These are phyloP conservation scores for Coelopa pilipes DNA, from an alignment of 2,888 invertebrate genomes.

Conservation along the genomic window DNA sequence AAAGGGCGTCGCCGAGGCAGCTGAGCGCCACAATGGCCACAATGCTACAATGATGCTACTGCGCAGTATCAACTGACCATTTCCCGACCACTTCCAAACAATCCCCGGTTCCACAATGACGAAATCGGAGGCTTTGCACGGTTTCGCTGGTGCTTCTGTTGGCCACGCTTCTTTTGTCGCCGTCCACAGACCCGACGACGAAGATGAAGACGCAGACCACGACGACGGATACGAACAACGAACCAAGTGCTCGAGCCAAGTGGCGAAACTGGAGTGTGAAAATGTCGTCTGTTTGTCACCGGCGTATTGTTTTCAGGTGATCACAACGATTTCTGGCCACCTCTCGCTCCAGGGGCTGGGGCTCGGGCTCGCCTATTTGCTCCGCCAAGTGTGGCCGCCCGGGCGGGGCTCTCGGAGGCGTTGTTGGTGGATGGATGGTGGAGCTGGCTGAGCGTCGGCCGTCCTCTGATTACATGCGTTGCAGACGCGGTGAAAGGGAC, in stretches of 20 bases:
- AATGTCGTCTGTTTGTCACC: constrained; percentile 4
- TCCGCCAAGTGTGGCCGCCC: constrained; percentile 11
- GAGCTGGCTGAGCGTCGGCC: background rate
- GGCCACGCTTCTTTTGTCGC: background rate
- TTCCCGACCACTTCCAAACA: background rate
- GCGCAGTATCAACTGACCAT: background rate
- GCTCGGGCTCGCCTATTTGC: constrained; percentile 26
- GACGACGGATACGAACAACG: background rate
- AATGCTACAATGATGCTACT: too few species aligned
- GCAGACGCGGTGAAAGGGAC: constrained; percentile 19
- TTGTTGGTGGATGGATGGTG: background rate
- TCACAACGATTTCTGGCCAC: constrained; percentile 19
- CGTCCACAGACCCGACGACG: too few species aligned
- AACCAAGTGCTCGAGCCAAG: background rate
- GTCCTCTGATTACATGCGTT: constrained; percentile 22
- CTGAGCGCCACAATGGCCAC: background rate
- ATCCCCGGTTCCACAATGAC: constrained; percentile 7
- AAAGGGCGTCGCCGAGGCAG: background rate
- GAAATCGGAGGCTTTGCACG: constrained; percentile 15
- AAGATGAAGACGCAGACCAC: too few species aligned
- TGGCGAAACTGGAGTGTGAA: constrained; percentile 10
- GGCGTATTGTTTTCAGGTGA: constrained; percentile 15
- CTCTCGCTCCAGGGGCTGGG: too few species aligned
- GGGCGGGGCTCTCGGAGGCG: background rate
- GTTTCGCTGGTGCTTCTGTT: background rate